Percentiles rank a stretch among this genome's conserved stretches.
Evolutionary conservation across 2,888 invertebrate species (phyloP).

Genomic region (Blera fallax): DNA sequence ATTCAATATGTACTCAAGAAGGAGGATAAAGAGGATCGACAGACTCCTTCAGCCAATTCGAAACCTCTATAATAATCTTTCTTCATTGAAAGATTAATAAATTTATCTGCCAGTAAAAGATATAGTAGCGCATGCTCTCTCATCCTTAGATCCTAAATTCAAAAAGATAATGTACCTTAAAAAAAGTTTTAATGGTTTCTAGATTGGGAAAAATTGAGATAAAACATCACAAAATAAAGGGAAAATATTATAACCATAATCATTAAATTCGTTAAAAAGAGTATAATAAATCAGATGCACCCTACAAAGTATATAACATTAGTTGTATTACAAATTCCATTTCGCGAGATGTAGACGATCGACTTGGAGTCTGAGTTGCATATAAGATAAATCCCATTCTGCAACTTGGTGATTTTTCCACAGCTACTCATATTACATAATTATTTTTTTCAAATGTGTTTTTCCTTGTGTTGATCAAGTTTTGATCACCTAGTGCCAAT

Average conservation of each 20-base stretch:
- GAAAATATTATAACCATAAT: background rate
- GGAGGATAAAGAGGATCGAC: too few relatives aligned
- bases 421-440: constrained; percentile 55
- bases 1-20: too few relatives aligned
- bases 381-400: constrained; percentile 21
- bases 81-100: too few relatives aligned
- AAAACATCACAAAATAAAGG: too few relatives aligned
- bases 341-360: constrained; percentile 19
- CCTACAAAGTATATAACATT: background rate
- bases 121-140: too few relatives aligned
- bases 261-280: background rate
- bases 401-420: constrained; percentile 39
- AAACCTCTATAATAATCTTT: too few relatives aligned
- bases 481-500: constrained; percentile 46
- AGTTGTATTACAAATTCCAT: constrained; percentile 21
- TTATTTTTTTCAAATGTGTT: constrained; percentile 14
- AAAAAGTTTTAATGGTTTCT: too few relatives aligned
- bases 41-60: too few relatives aligned
- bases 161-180: too few relatives aligned
- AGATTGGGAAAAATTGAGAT: too few relatives aligned
- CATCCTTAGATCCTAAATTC: too few relatives aligned
- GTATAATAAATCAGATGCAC: background rate
- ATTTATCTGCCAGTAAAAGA: too few relatives aligned
- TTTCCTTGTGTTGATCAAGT: constrained; percentile 53
- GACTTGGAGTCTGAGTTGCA: constrained; percentile 17